These are phyloP conservation scores for Hydropsyche betteni DNA, from an alignment of 2,888 invertebrate species.

Conservation along the genomic window DNA sequence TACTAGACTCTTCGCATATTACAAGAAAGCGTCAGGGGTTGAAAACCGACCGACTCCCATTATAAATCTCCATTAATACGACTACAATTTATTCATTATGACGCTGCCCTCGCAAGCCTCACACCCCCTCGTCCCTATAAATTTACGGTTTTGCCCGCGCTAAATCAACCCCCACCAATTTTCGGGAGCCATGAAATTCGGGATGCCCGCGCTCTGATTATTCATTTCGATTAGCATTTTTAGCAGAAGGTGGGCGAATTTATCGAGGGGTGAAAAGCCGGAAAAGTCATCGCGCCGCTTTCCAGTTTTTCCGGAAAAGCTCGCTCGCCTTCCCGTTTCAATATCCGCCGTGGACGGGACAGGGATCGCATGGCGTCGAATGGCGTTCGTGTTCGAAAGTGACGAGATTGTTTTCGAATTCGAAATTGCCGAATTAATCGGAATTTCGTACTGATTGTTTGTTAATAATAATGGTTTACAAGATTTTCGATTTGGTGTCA, in stretches of 20 bases:
- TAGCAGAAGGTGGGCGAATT: conserved; percentile 40
- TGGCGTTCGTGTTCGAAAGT: too few species aligned
- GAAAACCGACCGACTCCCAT: conserved; percentile 10
- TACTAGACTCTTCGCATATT: neutral
- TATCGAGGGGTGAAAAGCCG: conserved; percentile 34
- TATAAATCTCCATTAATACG: conserved; percentile 32
- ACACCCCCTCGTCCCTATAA: neutral
- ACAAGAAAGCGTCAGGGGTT: conserved; percentile 6
- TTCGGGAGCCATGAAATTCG: conserved; percentile 26
- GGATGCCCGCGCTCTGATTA: conserved; percentile 40
- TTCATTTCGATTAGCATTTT: conserved; percentile 45
- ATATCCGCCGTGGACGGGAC: conserved; percentile 18
- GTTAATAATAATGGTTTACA: too few species aligned
- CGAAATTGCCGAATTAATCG: too few species aligned
- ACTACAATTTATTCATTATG: conserved; percentile 34
- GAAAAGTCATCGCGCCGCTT: conserved; percentile 39
- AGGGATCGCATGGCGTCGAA: too few species aligned
- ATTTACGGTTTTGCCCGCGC: conserved; percentile 28
- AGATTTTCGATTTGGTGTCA: too few species aligned
- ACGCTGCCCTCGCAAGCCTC: conserved; percentile 11
- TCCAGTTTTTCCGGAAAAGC: conserved; percentile 23
- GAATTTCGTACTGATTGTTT: too few species aligned
- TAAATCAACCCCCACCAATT: neutral
- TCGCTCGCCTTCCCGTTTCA: conserved; percentile 30
- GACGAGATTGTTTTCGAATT: too few species aligned